Conservation (phyloP, 1,140 invertebrate species). For the Heliconius hewitsoni region DNA sequence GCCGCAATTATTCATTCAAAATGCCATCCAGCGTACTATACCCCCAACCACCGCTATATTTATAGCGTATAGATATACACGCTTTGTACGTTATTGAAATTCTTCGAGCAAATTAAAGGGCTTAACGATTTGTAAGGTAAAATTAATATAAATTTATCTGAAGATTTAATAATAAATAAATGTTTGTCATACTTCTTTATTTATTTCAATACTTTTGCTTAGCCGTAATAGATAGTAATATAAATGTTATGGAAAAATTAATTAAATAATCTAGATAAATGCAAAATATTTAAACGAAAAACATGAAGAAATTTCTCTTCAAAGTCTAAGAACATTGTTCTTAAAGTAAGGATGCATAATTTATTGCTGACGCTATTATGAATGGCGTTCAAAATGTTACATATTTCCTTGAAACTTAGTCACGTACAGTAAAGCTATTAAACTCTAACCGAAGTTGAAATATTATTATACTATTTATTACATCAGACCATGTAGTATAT, state of each 20-base stretch:
- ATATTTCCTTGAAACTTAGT: constrained; percentile 26
- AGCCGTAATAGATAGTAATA: not conserved
- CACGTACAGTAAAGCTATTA: constrained; percentile 27
- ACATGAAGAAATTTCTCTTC: not conserved
- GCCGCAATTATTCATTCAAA: constrained; percentile 74
- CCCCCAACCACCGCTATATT: constrained; percentile 45
- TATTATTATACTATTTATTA: constrained; percentile 3
- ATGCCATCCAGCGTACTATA: constrained; percentile 60
- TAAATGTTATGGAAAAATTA: too few relatives aligned
- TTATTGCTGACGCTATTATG: not conserved
- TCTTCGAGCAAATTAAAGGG: constrained; percentile 43
- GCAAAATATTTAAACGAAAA: not conserved
- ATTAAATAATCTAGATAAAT: not conserved
- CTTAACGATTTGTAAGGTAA: constrained; percentile 26
- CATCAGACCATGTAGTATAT: not conserved
- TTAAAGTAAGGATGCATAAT: constrained; percentile 6
- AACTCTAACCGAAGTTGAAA: constrained; percentile 23
- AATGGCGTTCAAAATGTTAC: constrained; percentile 21
- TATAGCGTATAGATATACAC: constrained; percentile 33
- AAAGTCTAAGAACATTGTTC: constrained; percentile 5
- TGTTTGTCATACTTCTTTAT: not conserved
- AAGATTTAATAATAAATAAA: not conserved
- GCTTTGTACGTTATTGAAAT: constrained; percentile 40
- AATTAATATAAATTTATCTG: constrained; percentile 24
- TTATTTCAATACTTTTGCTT: not conserved